These are phyloP conservation scores for Sinohyriopsis cumingii DNA, from an alignment of 2,888 invertebrate species.

Conservation along the genomic window DNA sequence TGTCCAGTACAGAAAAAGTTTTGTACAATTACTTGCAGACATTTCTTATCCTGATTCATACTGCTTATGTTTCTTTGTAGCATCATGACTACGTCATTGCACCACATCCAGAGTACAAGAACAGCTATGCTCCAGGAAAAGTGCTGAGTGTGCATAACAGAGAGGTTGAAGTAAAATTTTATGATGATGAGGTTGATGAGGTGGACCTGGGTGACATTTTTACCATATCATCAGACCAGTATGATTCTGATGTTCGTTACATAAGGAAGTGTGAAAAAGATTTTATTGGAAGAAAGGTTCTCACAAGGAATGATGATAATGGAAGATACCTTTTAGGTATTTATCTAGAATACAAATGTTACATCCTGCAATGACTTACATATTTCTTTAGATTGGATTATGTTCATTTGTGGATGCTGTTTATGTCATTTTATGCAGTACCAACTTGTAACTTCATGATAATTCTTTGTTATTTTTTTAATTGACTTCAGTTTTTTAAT, in stretches of 20 bases:
- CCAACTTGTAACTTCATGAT: too few relatives aligned
- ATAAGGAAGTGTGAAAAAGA: constrained; percentile 56
- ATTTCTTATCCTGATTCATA: background rate
- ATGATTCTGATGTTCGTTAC: constrained; percentile 57
- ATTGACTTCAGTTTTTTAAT: too few relatives aligned
- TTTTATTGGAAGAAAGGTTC: constrained; percentile 60
- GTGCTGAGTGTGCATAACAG: constrained; percentile 43
- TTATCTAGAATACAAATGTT: constrained; percentile 1
- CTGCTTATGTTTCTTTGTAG: constrained; percentile 28
- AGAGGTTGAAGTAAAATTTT: constrained; percentile 52
- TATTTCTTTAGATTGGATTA: too few relatives aligned
- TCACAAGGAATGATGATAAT: constrained; percentile 56
- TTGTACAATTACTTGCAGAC: background rate
- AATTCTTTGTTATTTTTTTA: too few relatives aligned
- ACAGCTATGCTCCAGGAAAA: constrained; percentile 64
- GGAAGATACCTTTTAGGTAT: constrained; percentile 58
- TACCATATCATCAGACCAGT: constrained; percentile 48
- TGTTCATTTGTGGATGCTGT: too few relatives aligned
- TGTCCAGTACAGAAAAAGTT: too few relatives aligned
- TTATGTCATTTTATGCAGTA: too few relatives aligned
- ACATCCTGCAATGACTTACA: too few relatives aligned
- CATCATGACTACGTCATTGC: constrained; percentile 56
- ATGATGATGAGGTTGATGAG: constrained; percentile 50
- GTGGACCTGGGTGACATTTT: constrained; percentile 56
- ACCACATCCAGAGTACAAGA: constrained; percentile 57